Percentiles rank a stretch among this genome's conserved stretches.
These are phyloP conservation scores for Hystrix brachyura DNA, from an alignment of 2,113 vertebrate genomes.

Conservation along the genomic window DNA sequence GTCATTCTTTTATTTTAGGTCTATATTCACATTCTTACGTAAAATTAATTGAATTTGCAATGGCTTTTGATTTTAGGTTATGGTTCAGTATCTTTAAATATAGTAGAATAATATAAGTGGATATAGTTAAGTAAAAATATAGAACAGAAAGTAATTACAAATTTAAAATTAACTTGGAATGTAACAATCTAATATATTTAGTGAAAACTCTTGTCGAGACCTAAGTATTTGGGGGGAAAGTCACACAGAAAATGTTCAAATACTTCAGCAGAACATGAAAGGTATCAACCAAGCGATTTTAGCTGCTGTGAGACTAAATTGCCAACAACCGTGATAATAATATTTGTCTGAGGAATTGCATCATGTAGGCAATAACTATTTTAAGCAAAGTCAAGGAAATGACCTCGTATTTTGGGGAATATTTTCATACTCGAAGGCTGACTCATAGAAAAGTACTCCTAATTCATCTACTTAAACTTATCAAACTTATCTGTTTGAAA, in stretches of 20 bases:
- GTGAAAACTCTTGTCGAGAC: slow-evolving; percentile 24
- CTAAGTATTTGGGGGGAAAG: slow-evolving; percentile 37
- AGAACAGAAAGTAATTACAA: slow-evolving; percentile 41
- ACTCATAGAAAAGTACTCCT: slow-evolving; percentile 9
- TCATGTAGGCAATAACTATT: neutral
- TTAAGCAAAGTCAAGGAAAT: slow-evolving; percentile 35
- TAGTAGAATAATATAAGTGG: neutral
- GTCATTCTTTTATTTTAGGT: slow-evolving; percentile 38
- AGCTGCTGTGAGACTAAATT: slow-evolving; percentile 30
- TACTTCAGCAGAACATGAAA: neutral
- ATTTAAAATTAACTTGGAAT: slow-evolving; percentile 54
- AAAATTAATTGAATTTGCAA: slow-evolving; percentile 53
- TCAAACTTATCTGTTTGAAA: slow-evolving; percentile 44
- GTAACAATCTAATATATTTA: neutral
- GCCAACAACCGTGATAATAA: neutral
- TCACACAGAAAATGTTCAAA: slow-evolving; percentile 14
- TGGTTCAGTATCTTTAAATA: neutral
- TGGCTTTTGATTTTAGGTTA: slow-evolving; percentile 5
- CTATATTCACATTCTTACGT: neutral
- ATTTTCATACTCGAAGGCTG: neutral
- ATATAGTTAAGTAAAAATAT: slow-evolving; percentile 30
- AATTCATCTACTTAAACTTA: slow-evolving; percentile 36
- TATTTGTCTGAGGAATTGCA: neutral
- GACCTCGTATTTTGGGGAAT: neutral
- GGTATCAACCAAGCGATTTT: neutral